Base-by-base conservation (phyloP, 2,113 vertebrate genomes). In the Planiliza haematocheilus region DNA sequence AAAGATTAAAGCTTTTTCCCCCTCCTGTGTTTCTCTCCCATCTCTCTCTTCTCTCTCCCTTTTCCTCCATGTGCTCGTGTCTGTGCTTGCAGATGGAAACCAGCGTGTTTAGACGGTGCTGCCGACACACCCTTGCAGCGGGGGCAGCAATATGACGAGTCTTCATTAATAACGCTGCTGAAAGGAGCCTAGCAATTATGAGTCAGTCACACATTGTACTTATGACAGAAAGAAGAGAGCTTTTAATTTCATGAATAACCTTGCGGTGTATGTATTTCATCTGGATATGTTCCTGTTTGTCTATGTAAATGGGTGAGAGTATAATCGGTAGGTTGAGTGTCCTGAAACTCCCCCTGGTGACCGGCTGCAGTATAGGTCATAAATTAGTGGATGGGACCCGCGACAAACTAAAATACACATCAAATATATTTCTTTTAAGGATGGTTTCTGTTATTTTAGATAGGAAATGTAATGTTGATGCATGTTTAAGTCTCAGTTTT, bases 71-170 rank as follows among this genome's bases (percentile, higher is more conserved):
- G 41, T 76, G 50, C 10, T 42, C 8, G 7, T 68, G 60, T 59
- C 72, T 50, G 46, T 77, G 43, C 68, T 57, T 86, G 71, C 79
- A 86, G 83, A 85, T 69, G 74, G 74, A 81, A 81, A 68, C 67
- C 79, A 37, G 61, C 81, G 51, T 85, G 81, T 84, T 80, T 36
- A 78, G 71, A 89, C 73, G 77, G 46, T 59, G 36, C 65, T 36
- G 48, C 36, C 63, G 75, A 61, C 86, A 77, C 87, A 81, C 86
- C 87, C 74, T 56, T 52, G 18, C n/a, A 64, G 49, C 12, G 1
- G 43, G 24, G 39, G 71, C 60, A 38, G 17, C 18, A 36, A 20
- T 61, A 70, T 58, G 0, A 65, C 38, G n/a, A 18, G 16, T 50
- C 45, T 71, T 61, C 70, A 70, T 30, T 48, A n/a, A 65, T 18